Base-by-base conservation (phyloP, 1,140 invertebrate genomes). In the Vanessa atalanta region DNA sequence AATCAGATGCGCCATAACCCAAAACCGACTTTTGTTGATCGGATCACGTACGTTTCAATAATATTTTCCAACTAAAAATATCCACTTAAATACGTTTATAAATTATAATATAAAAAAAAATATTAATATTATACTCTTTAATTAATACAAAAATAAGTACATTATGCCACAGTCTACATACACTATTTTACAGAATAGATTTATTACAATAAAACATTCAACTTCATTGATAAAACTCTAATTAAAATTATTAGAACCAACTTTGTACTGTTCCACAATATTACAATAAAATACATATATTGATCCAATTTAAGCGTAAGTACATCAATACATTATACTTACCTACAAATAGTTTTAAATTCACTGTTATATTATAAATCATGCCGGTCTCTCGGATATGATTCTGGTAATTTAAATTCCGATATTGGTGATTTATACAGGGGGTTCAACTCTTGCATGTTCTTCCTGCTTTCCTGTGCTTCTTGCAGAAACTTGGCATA, bases 361-460 rank as follows among this genome's bases (percentile, higher is more conserved):
- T 31, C 3, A 31, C 6, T 26, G 1, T 23, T 60, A 60, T 26
- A 60, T 26, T 60, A 60, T 60, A 78, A 91, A 82, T 93, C 86
- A 72, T 85, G 80, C 26, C 86, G 87, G 79, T 91, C 86, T 65
- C 90, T 91, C 26, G 90, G 86, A 78, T 84, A 93, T 6, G 85
- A 85, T 51, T 93, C 93, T 2, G 94, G 94, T 57, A 94, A 87
- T 70, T 81, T 84, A 68, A 94, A 94, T 64, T 90, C 83, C 3
- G 90, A 87, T n/a, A 94, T 88, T 2, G 94, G 94, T 47, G 94
- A 93, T 64, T 91, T 93, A 65, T 95, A 95, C 37, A 95, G 73
- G 2, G 94, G 94, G 79, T 94, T 95, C 68, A 94, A 78, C 47
- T 93, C 85, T 68, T 86, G 84, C 80, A 88, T 85, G 26, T 79